These are phyloP conservation scores for Drosophila parvula DNA, from an alignment of 1,140 invertebrate species.

Conservation along the genomic window DNA sequence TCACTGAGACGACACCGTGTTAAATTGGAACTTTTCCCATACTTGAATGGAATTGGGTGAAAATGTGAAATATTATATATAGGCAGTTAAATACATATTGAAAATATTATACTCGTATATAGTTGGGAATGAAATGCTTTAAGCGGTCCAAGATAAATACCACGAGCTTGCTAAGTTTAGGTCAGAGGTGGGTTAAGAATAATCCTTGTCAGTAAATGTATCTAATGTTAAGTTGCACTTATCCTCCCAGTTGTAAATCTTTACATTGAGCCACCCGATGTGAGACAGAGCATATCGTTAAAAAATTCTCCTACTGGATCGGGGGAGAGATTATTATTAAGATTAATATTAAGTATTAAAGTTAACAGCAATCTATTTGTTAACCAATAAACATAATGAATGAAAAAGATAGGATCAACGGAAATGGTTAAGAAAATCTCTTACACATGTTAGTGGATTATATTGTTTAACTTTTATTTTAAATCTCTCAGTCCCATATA, in stretches of 20 bases:
- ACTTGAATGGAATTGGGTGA: constrained; percentile 68
- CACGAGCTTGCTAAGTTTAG: not conserved
- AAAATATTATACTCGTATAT: too few relatives aligned
- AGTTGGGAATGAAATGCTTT: not conserved
- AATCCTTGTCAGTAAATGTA: too few relatives aligned
- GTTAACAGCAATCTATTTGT: too few relatives aligned
- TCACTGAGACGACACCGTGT: constrained; percentile 79
- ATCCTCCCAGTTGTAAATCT: too few relatives aligned
- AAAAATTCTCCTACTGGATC: too few relatives aligned
- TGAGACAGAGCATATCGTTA: too few relatives aligned
- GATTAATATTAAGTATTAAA: too few relatives aligned
- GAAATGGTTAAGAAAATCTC: not conserved
- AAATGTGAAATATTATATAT: constrained; percentile 47
- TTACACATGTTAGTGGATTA: not conserved
- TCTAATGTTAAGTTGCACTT: too few relatives aligned
- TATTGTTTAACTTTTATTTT: not conserved
- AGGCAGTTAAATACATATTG: constrained; percentile 11
- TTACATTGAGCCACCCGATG: too few relatives aligned
- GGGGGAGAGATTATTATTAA: too few relatives aligned
- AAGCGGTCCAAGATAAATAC: not conserved
- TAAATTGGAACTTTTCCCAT: constrained; percentile 83
- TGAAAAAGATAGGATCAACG: too few relatives aligned
- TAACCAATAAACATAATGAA: too few relatives aligned
- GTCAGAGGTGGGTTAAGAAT: not conserved
- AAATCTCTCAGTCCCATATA: not conserved